Base-by-base conservation (phyloP, 2,888 invertebrate genomes). In the Apamea anceps region DNA sequence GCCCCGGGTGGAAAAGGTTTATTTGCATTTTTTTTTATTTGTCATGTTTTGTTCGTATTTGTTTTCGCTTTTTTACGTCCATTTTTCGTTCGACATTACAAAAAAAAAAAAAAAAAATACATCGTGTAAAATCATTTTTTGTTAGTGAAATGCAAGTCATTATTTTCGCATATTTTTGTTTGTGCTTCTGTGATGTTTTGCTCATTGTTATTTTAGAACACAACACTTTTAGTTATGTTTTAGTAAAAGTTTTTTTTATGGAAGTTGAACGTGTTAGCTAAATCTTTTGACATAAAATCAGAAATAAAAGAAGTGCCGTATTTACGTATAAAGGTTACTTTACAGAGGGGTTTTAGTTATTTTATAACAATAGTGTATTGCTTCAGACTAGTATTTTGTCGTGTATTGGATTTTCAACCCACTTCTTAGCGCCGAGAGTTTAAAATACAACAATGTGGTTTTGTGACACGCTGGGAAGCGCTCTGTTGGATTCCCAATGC, bases 1-100 rank as follows among this genome's bases (percentile, higher is more conserved):
- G 85, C 97, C 96, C 83, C 91, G 95, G 78, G 92, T 94, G 65
- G 95, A 96, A 85, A 96, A 97, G 96, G 96, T 96, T 95, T 91
- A 89, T 91, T 87, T 68, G 37, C 10, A 57, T 88, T 90, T 84
- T 88, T 87, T 85, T 87, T 79, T 71, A 88, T 86, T 88, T 80
- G 60, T 37, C 32, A 66, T 81, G 85, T 80, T 66, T 57, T 60
- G 42, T 66, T 60, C 32, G 48, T 72, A 21, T 28, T 51, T 65
- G 25, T 84, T 85, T 85, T 57, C 28, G 81, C 73, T 82, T 80
- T 71, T 84, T 71, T 76, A 66, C 45, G 51, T 71, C 60, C 48
- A 71, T 54, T 25, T 45, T 74, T n/a, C 21, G 10, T 42, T 18
- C 45, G 10, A 45, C 37, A 13, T 48, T 21, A 15, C 13, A 67